phyloP scores from a whole-genome alignment of 2,113 vertebrate genomes.

The Neoarius graeffei region DNA sequence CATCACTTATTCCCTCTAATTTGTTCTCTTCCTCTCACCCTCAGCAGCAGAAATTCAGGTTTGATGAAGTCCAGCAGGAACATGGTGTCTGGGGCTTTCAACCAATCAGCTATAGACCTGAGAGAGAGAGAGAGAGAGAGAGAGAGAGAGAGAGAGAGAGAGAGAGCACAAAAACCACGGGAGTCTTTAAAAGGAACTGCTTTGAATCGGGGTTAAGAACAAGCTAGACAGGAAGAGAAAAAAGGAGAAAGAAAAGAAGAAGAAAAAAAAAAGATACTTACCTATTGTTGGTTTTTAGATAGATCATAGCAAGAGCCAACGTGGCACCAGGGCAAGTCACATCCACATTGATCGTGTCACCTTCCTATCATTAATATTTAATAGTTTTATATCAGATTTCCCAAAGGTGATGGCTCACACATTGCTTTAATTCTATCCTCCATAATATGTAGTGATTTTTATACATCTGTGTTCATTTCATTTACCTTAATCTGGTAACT shows the following conservation, averaged over 20 bases:
- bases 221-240: not conserved
- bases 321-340: slow-evolving; percentile 97
- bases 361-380: slow-evolving; percentile 80
- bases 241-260: not conserved
- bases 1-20: not conserved
- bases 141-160: too few species aligned
- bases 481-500: slow-evolving; percentile 96
- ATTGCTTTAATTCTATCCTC: not conserved
- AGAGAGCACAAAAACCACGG: not conserved
- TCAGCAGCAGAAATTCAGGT: slow-evolving; percentile 93
- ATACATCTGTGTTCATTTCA: not conserved
- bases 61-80: slow-evolving; percentile 97
- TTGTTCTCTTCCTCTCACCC: slow-evolving; percentile 73
- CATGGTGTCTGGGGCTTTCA: slow-evolving; percentile 95
- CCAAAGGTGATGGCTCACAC: not conserved
- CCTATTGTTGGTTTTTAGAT: slow-evolving; percentile 99
- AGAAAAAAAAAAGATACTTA: slow-evolving; percentile 33
- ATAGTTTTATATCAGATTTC: not conserved
- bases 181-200: too few species aligned
- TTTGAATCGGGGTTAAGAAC: not conserved
- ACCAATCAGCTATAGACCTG: slow-evolving; percentile 97
- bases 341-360: slow-evolving; percentile 96
- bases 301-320: slow-evolving; percentile 96
- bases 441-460: not conserved
- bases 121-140: slow-evolving; percentile 40